Evolutionary conservation across 2,888 invertebrate genomes (phyloP).

Genomic region (Mesorhabditis belari): DNA sequence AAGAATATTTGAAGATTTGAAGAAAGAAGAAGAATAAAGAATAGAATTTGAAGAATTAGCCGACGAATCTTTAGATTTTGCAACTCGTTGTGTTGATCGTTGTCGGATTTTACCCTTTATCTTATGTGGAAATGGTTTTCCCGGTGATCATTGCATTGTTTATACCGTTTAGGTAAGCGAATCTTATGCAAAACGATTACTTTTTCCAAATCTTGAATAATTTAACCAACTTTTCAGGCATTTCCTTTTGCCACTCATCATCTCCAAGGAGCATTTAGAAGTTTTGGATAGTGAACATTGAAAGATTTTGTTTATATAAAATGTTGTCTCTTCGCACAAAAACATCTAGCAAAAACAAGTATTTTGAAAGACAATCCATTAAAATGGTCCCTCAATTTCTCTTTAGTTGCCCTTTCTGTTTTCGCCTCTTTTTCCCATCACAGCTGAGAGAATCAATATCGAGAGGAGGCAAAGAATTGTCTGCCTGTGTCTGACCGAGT

Average conservation of each 20-base stretch:
- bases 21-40: too few relatives aligned
- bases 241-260: neutral
- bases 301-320: neutral
- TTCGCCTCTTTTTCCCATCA: too few relatives aligned
- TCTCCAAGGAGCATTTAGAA: neutral
- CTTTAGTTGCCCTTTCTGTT: too few relatives aligned
- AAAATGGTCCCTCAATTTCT: too few relatives aligned
- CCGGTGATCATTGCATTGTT: neutral
- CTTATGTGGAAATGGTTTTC: neutral
- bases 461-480: too few relatives aligned
- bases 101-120: neutral
- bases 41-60: too few relatives aligned
- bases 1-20: too few relatives aligned
- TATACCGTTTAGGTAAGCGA: neutral
- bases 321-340: too few relatives aligned
- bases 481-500: too few relatives aligned
- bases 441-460: too few relatives aligned
- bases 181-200: neutral
- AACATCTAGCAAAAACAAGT: neutral
- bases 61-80: neutral
- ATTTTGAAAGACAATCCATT: neutral
- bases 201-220: too few relatives aligned
- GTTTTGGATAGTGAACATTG: neutral
- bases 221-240: neutral
- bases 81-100: neutral